phyloP scores from a whole-genome alignment of 2,113 vertebrate species.

The Turnix velox region DNA sequence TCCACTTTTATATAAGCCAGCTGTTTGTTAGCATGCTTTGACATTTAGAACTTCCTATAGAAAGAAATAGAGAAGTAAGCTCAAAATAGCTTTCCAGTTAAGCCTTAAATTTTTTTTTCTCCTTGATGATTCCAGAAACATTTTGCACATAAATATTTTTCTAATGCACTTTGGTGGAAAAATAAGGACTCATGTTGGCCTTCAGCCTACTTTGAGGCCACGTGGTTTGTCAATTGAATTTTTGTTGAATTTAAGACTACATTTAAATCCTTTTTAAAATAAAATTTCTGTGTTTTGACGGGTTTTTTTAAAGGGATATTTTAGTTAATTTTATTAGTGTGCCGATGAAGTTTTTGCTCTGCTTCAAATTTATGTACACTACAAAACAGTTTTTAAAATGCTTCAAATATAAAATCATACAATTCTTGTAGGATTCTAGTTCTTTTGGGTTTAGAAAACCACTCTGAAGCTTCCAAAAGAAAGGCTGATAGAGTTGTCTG shows the following conservation, averaged over 20 bases:
- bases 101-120: background rate
- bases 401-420: background rate
- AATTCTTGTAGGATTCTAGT: no score
- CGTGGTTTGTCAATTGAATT: background rate
- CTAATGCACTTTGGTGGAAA: background rate
- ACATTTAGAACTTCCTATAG: conserved; percentile 19
- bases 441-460: background rate
- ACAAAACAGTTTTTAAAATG: background rate
- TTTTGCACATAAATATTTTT: background rate
- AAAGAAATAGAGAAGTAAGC: background rate
- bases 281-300: background rate
- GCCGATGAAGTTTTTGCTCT: background rate
- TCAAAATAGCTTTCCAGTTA: background rate
- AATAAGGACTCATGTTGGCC: background rate
- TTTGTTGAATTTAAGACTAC: background rate
- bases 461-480: background rate
- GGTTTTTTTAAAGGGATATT: background rate
- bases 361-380: background rate
- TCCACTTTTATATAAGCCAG: conserved; percentile 15
- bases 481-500: background rate
- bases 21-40: background rate
- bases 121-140: background rate
- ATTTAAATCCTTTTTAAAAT: background rate
- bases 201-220: background rate
- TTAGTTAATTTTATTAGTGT: background rate